Conservation (phyloP, 1,140 invertebrate genomes). For the Anagrus nilaparvatae region DNA sequence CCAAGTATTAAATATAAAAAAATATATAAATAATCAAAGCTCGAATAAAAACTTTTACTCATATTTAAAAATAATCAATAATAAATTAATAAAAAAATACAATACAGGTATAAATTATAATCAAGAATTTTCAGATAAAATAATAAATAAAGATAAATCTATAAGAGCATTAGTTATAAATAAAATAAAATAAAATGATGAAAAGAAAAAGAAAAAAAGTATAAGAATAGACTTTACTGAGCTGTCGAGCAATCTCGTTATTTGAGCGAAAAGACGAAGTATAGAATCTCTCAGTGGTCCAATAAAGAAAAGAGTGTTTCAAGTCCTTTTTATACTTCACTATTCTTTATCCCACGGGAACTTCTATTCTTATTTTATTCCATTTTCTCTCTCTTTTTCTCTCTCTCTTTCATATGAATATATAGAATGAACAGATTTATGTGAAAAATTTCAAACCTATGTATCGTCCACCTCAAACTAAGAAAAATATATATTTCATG, state of each 20-base stretch:
- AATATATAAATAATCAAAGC: too few relatives aligned
- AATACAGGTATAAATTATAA: too few relatives aligned
- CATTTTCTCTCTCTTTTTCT: neutral
- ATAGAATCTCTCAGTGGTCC: conserved; percentile 36
- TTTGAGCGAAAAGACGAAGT: conserved; percentile 26
- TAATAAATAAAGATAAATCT: too few relatives aligned
- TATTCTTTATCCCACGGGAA: conserved; percentile 33
- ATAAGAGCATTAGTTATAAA: too few relatives aligned
- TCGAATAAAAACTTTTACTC: too few relatives aligned
- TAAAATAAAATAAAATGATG: too few relatives aligned
- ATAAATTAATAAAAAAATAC: too few relatives aligned
- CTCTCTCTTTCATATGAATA: conserved; percentile 19
- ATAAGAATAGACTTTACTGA: neutral
- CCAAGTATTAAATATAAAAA: too few relatives aligned
- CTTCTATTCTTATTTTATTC: neutral
- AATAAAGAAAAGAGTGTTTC: conserved; percentile 40
- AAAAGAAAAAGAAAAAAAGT: neutral
- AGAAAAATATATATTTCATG: too few relatives aligned
- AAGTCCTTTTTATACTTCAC: conserved; percentile 36
- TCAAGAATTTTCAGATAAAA: too few relatives aligned
- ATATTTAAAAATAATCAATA: too few relatives aligned
- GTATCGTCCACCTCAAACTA: too few relatives aligned
- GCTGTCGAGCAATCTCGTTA: conserved; percentile 20
- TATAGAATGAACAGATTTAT: conserved; percentile 39
- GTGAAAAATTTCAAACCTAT: conserved; percentile 38